These are phyloP conservation scores for Excalfactoria chinensis DNA, from an alignment of 2,113 vertebrate species.

Conservation along the genomic window DNA sequence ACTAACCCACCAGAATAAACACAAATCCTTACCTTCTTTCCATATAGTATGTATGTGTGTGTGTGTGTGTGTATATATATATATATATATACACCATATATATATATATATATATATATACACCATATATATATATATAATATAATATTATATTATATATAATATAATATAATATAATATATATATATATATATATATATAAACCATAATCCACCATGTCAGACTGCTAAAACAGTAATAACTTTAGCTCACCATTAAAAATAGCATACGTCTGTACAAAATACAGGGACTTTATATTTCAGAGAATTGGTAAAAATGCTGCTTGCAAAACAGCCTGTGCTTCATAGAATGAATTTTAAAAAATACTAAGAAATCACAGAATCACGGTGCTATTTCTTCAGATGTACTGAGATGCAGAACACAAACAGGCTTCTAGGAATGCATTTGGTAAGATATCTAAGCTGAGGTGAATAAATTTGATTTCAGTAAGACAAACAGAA, in stretches of 20 bases:
- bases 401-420: fast-evolving
- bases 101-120: background rate
- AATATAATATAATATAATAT: too few species aligned
- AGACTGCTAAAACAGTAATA: fast-evolving
- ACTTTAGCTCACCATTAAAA: fast-evolving
- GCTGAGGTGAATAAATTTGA: background rate
- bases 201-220: background rate
- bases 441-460: background rate
- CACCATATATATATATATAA: background rate
- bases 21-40: background rate
- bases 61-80: too few species aligned
- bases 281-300: fast-evolving
- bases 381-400: background rate
- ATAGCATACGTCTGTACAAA: fast-evolving
- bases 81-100: background rate
- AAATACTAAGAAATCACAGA: background rate
- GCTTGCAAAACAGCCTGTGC: background rate
- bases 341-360: background rate
- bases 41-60: too few species aligned
- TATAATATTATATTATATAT: too few species aligned
- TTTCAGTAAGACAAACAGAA: background rate
- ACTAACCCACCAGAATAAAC: too few species aligned
- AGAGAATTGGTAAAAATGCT: fast-evolving
- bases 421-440: background rate
- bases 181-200: background rate